A percentile compares a stretch with the other conserved stretches of the same genome.
phyloP scores from a whole-genome alignment of 2,888 invertebrate genomes.

The Tipula vernalis region DNA sequence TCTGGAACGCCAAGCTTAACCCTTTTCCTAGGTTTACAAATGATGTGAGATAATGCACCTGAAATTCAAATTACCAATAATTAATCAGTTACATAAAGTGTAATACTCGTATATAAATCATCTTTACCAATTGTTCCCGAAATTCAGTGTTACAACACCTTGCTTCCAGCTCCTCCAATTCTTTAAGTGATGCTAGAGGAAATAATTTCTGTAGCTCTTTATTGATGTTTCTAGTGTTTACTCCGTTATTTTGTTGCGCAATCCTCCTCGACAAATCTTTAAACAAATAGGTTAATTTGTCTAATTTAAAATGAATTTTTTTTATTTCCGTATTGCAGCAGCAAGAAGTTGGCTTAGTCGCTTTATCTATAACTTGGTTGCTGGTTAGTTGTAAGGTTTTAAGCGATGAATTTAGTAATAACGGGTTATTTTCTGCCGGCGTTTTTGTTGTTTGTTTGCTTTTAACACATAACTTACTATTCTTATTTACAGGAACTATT shows the following conservation, averaged over 20 bases:
- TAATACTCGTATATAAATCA: not conserved
- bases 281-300: not conserved
- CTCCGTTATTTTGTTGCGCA: not conserved
- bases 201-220: not conserved
- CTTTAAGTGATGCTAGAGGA: not conserved
- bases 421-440: not conserved
- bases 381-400: not conserved
- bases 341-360: not conserved
- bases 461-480: not conserved
- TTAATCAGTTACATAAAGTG: not conserved
- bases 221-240: not conserved
- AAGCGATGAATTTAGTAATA: not conserved
- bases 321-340: not conserved
- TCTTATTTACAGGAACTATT: not conserved
- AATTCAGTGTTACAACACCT: not conserved
- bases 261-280: not conserved
- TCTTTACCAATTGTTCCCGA: not conserved
- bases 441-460: not conserved
- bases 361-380: too few relatives aligned
- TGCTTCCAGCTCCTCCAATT: not conserved
- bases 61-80: not conserved
- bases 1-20: not conserved
- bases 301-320: not conserved
- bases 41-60: not conserved
- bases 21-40: not conserved